Conservation (phyloP, 2,797 vertebrate genomes). For the Acomys russatus region DNA sequence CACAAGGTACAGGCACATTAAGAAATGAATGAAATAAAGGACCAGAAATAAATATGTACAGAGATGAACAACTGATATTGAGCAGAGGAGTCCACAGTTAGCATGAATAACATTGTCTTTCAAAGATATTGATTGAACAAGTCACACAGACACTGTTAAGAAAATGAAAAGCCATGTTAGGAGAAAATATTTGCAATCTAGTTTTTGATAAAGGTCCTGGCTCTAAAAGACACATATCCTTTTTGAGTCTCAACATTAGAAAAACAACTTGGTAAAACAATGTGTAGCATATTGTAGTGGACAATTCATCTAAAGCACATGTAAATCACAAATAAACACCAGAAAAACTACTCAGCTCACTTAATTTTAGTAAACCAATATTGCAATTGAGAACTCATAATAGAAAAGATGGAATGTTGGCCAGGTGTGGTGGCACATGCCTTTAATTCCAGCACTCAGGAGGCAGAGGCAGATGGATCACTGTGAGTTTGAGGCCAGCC, state of each 20-base stretch:
- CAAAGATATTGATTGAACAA: neutral
- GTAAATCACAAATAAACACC: neutral
- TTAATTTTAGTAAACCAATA: neutral
- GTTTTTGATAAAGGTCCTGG: neutral
- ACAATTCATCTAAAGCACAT: neutral
- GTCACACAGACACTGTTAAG: neutral
- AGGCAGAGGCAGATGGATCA: too few species aligned
- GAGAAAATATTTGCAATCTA: neutral
- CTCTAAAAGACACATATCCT: neutral
- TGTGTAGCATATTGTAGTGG: neutral
- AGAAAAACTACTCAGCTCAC: neutral
- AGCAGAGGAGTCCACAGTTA: neutral
- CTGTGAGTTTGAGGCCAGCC: too few species aligned
- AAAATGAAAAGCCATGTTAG: neutral
- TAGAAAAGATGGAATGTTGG: neutral
- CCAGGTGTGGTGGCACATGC: too few species aligned
- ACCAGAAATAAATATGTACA: neutral
- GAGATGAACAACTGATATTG: neutral
- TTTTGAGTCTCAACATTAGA: neutral
- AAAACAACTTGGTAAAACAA: neutral
- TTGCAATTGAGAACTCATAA: neutral
- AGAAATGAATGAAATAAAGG: neutral
- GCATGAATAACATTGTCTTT: neutral
- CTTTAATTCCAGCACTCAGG: too few species aligned
- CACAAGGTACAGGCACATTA: neutral